Evolutionary conservation across 2,888 invertebrate genomes (phyloP).

Genomic region (Eremobia ochroleuca): DNA sequence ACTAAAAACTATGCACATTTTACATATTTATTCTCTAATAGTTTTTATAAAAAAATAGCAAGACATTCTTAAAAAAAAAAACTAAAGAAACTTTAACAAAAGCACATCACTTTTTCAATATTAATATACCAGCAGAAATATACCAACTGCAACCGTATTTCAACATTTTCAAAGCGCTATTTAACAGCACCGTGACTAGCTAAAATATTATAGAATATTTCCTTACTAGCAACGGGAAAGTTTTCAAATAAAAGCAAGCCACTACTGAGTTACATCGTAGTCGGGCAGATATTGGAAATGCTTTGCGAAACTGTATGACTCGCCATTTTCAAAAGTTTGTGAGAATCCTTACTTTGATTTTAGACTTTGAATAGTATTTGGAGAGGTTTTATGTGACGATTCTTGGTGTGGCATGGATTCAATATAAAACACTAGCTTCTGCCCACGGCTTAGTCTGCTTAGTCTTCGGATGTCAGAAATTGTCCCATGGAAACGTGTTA

Average conservation of each 20-base stretch:
- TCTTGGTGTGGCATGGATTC: neutral
- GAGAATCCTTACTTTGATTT: constrained; percentile 13
- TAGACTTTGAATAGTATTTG: constrained; percentile 15
- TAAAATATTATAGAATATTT: constrained; percentile 65
- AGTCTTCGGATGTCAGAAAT: neutral
- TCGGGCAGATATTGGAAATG: constrained; percentile 72
- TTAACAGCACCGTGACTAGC: constrained; percentile 48
- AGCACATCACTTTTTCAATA: neutral
- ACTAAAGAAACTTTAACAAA: neutral
- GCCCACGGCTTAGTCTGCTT: neutral
- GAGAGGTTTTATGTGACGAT: no score
- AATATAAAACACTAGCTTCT: neutral
- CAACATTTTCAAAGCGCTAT: constrained; percentile 20
- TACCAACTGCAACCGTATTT: constrained; percentile 19
- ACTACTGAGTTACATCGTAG: constrained; percentile 44
- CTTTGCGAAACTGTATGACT: constrained; percentile 51
- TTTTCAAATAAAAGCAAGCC: constrained; percentile 80
- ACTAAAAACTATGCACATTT: neutral
- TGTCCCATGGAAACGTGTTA: neutral
- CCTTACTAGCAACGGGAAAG: constrained; percentile 71
- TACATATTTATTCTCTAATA: neutral
- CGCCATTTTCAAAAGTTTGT: constrained; percentile 30
- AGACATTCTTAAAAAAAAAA: neutral
- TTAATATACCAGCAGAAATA: constrained; percentile 17
- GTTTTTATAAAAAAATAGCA: neutral